Conservation (phyloP, 2,113 vertebrate genomes). For the Meriones unguiculatus region DNA sequence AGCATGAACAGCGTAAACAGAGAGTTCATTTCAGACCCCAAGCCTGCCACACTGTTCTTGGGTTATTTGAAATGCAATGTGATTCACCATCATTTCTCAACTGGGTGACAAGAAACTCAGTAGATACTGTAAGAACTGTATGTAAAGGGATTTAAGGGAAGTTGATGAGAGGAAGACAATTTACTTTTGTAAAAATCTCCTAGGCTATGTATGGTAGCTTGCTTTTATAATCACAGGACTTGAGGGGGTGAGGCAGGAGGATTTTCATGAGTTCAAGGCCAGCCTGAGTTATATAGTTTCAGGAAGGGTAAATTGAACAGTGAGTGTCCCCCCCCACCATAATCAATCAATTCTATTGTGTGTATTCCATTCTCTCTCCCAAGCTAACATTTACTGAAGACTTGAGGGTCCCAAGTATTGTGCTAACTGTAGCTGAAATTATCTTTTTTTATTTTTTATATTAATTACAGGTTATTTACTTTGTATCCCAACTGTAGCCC, state of each 20-base stretch:
- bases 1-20: slow-evolving; percentile 67
- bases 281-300: neutral
- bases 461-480: no score
- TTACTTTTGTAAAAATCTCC: neutral
- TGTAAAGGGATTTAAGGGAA: neutral
- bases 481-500: no score
- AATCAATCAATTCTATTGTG: neutral
- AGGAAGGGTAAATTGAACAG: neutral
- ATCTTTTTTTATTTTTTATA: no score
- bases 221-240: neutral
- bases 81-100: slow-evolving; percentile 61
- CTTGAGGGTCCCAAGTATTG: neutral
- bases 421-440: neutral
- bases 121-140: neutral
- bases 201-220: neutral
- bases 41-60: neutral
- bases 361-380: neutral
- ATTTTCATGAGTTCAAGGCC: neutral
- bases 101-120: slow-evolving; percentile 22
- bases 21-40: slow-evolving; percentile 69
- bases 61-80: slow-evolving; percentile 57
- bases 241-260: neutral
- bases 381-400: slow-evolving; percentile 11
- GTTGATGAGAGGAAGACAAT: neutral
- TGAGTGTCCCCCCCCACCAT: no score